Percentiles rank a stretch among this genome's conserved stretches.
Evolutionary conservation across 2,113 vertebrate species (phyloP).

Genomic region (Nesoenas mayeri): DNA sequence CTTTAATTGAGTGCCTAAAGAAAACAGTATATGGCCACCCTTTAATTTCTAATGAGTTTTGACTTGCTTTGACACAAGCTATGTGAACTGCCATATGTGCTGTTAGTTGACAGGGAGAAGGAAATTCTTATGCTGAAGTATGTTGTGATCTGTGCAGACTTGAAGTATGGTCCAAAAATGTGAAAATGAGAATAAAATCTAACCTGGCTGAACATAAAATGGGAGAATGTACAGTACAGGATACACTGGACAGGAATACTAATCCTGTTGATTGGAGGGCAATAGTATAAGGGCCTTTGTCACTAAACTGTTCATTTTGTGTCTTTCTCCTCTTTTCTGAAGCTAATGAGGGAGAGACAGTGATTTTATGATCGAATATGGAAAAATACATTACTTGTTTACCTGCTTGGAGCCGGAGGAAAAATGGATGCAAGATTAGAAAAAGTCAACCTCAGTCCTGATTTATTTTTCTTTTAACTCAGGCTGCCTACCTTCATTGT

Average conservation of each 20-base stretch:
- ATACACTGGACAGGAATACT: neutral
- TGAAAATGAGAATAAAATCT: neutral
- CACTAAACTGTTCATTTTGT: neutral
- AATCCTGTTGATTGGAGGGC: neutral
- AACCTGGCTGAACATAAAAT: neutral
- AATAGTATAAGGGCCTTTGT: neutral
- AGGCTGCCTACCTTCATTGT: neutral
- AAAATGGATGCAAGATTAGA: neutral
- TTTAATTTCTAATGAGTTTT: slow-evolving; percentile 43
- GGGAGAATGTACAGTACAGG: neutral
- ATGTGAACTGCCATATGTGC: slow-evolving; percentile 4
- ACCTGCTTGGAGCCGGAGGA: neutral
- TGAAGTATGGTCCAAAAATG: neutral
- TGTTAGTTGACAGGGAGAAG: neutral
- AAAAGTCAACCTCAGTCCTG: neutral
- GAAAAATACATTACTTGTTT: neutral
- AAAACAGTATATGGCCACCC: slow-evolving; percentile 27
- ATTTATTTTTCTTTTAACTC: neutral
- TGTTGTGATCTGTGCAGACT: neutral
- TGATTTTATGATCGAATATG: neutral
- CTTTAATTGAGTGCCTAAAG: slow-evolving; percentile 63
- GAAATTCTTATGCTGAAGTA: slow-evolving; percentile 20
- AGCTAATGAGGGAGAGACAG: neutral
- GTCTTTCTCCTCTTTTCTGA: neutral
- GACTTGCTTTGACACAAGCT: slow-evolving; percentile 7